Base-by-base conservation (phyloP, 2,888 invertebrate genomes). In the Cheilosia variabilis region DNA sequence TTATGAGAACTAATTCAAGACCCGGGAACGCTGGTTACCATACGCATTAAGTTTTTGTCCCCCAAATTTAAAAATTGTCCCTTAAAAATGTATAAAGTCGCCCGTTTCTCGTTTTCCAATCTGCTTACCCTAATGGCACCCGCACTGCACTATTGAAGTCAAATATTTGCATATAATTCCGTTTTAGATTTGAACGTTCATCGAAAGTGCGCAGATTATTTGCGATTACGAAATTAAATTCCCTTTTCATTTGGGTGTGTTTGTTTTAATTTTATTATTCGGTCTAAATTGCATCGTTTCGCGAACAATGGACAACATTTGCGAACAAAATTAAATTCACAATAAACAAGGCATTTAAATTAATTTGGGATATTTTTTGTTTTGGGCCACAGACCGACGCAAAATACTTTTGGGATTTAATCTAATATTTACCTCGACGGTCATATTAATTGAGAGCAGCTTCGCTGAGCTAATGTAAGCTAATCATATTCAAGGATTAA, bases 401-500 rank as follows among this genome's bases (percentile, higher is more conserved):
- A 41, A 60, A 41, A 62, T 47, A 55, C 41, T 73, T 62, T 57
- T n/a, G 17, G 63, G 52, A 81, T 57, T 81, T 66, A 62, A 55
- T 17, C 41, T 41, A 57, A 50, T 37, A 57, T 57, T 75, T 41
- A 65, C 27, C 41, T 15, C 19, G 41, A n/a, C 47, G 43, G 58
- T 60, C 52, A 52, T 68, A 53, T 75, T 75, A 77, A 76, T 71
- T 58, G 47, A 45, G 53, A 62, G 43, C 47, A 68, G 80, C 66
- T 80, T 55, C 55, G 24, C 52, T 37, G 13, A 22, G 43, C 50
- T 45, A 50, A 75, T 55, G 41, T 75, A 43, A 69, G 57, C 69
- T 81, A 76, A 81, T 81, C 69, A 55, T 69, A 76, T 52, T 69
- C 55, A 17, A 52, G 63, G 68, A 65, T 63, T 69, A 81, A 1